Evolutionary conservation across 1,140 invertebrate genomes (phyloP).

Genomic region (Trichonephila clavipes): DNA sequence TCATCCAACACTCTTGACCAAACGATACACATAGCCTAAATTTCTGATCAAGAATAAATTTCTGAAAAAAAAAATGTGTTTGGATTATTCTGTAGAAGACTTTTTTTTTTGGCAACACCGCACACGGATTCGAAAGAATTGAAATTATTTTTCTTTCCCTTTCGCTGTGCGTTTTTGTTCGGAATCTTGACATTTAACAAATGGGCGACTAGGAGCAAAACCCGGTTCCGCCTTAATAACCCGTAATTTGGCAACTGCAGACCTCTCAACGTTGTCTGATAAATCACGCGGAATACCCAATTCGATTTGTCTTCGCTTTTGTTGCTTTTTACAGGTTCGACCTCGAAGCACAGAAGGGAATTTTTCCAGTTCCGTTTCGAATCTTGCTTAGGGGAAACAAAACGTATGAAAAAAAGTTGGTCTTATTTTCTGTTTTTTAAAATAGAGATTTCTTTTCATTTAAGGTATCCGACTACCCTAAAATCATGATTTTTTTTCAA

Average conservation of each 20-base stretch:
- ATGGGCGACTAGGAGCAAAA: constrained; percentile 28
- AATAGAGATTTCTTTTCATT: not conserved
- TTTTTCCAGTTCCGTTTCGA: constrained; percentile 21
- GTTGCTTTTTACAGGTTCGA: not conserved
- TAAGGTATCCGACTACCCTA: too few relatives aligned
- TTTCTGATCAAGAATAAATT: not conserved
- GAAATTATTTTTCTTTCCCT: not conserved
- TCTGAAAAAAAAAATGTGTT: too few relatives aligned
- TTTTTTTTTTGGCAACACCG: not conserved
- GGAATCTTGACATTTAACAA: constrained; percentile 30
- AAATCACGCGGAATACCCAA: not conserved
- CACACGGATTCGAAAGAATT: not conserved
- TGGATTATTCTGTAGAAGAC: not conserved
- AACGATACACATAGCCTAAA: not conserved
- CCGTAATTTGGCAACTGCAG: constrained; percentile 40
- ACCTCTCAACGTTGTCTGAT: constrained; percentile 19
- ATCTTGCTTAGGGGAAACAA: not conserved
- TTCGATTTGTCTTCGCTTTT: constrained; percentile 31
- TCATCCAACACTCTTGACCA: too few relatives aligned
- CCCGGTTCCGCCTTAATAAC: constrained; percentile 45
- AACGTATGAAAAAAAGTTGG: not conserved
- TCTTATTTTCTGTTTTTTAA: not conserved
- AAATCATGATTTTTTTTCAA: too few relatives aligned
- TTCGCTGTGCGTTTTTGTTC: not conserved
- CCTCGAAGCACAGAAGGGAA: not conserved